These are phyloP conservation scores for Rotaria sp. DNA, from an alignment of 2,888 invertebrate genomes.

Conservation along the genomic window DNA sequence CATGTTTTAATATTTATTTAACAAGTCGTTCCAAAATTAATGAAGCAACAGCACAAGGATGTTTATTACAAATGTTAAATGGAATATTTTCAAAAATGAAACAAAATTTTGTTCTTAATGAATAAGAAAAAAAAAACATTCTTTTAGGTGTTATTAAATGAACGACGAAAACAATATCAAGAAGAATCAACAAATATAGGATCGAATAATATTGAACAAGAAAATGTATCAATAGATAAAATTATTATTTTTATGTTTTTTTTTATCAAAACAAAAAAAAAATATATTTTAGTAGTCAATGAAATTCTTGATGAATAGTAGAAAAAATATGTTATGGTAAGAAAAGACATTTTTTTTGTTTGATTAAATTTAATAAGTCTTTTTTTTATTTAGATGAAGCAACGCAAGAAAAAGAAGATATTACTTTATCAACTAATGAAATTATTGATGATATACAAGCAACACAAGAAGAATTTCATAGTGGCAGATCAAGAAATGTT, in stretches of 20 bases:
- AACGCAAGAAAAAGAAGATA: background rate
- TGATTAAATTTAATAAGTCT: too few relatives aligned
- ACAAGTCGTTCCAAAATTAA: slow-evolving; percentile 92
- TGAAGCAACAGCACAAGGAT: slow-evolving; percentile 94
- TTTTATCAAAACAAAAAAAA: background rate
- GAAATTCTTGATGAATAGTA: slow-evolving; percentile 28
- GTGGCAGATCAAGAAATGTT: background rate
- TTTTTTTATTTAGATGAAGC: background rate
- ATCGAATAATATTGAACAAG: background rate
- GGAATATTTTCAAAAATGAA: slow-evolving; percentile 70
- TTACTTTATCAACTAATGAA: background rate
- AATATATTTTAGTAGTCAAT: background rate
- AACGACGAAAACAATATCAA: background rate
- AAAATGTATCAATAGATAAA: background rate
- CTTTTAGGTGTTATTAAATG: background rate
- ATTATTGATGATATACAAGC: slow-evolving; percentile 29
- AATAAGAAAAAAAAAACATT: too few relatives aligned
- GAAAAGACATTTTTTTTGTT: too few relatives aligned
- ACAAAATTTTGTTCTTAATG: background rate
- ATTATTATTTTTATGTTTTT: too few relatives aligned
- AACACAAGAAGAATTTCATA: background rate
- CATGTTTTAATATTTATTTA: slow-evolving; percentile 95
- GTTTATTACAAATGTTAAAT: slow-evolving; percentile 97
- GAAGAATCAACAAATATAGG: background rate
- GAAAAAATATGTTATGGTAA: slow-evolving; percentile 30